phyloP scores from a whole-genome alignment of 2,888 invertebrate species.

The Macaria notata region DNA sequence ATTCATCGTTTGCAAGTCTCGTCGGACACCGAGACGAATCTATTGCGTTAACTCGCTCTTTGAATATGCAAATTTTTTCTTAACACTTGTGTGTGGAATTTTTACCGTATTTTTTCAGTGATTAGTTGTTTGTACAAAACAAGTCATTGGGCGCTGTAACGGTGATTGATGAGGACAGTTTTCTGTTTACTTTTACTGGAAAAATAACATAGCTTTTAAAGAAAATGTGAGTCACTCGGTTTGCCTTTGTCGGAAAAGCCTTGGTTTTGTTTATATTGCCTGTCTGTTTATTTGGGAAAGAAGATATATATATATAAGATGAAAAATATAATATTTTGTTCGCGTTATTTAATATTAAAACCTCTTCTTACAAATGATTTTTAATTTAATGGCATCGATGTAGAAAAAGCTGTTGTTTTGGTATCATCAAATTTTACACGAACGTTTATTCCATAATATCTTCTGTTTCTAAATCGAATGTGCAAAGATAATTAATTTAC shows the following conservation, averaged over 20 bases:
- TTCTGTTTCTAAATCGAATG: too few species aligned
- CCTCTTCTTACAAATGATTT: too few species aligned
- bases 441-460: too few species aligned
- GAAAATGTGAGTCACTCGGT: conserved; percentile 2
- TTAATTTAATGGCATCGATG: too few species aligned
- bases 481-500: too few species aligned
- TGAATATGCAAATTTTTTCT: conserved; percentile 20
- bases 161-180: conserved; percentile 5
- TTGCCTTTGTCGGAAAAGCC: conserved; percentile 1
- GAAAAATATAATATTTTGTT: too few species aligned
- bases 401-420: too few species aligned
- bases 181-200: conserved; percentile 10
- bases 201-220: conserved; percentile 9
- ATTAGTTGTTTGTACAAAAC: conserved; percentile 6
- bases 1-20: conserved; percentile 5
- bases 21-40: conserved; percentile 17
- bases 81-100: conserved; percentile 9
- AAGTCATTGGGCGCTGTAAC: conserved; percentile 2
- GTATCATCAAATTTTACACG: too few species aligned
- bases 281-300: too few species aligned
- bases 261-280: not conserved
- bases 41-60: conserved; percentile 10
- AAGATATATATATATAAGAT: too few species aligned
- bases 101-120: conserved; percentile 1
- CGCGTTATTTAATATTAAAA: too few species aligned